Evolutionary conservation across 2,888 invertebrate genomes (phyloP).

Genomic region (Scrobipalpa costella): DNA sequence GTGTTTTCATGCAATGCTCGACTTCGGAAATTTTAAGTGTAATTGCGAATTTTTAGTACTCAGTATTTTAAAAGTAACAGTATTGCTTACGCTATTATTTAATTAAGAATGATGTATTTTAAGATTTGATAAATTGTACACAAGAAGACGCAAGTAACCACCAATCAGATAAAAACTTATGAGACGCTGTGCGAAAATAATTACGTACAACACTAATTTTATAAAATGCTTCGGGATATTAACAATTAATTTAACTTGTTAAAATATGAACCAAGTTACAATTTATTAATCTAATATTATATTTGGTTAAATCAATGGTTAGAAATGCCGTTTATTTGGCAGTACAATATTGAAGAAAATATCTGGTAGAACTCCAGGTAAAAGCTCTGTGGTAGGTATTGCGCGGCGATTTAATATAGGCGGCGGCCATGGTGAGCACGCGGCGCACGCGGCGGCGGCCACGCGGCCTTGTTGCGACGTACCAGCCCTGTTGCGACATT

Average conservation of each 20-base stretch:
- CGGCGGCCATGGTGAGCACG: conserved; percentile 17
- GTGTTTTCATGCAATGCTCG: conserved; percentile 27
- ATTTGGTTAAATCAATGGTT: neutral
- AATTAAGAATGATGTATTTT: conserved; percentile 11
- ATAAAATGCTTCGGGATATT: neutral
- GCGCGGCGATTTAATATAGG: conserved; percentile 26
- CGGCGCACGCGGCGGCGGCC: conserved; percentile 17
- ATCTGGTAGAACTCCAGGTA: neutral
- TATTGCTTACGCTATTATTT: conserved; percentile 19
- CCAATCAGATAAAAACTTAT: conserved; percentile 7
- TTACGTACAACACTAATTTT: conserved; percentile 2
- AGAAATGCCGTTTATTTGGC: neutral
- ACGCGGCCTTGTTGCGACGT: conserved; percentile 20
- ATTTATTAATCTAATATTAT: neutral
- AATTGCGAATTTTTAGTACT: conserved; percentile 28
- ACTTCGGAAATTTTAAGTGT: conserved; percentile 5
- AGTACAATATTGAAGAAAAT: conserved; percentile 4
- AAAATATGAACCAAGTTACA: neutral
- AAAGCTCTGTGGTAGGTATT: conserved; percentile 20
- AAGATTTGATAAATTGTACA: neutral
- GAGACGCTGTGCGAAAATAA: conserved; percentile 27
- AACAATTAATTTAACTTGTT: conserved; percentile 8
- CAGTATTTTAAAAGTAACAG: conserved; percentile 8
- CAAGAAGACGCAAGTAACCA: neutral
- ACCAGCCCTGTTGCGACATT: conserved; percentile 22